A percentile compares a stretch with the other conserved stretches of the same genome.
phyloP scores from a whole-genome alignment of 2,797 vertebrate genomes.

The Crypturellus tataupa region DNA sequence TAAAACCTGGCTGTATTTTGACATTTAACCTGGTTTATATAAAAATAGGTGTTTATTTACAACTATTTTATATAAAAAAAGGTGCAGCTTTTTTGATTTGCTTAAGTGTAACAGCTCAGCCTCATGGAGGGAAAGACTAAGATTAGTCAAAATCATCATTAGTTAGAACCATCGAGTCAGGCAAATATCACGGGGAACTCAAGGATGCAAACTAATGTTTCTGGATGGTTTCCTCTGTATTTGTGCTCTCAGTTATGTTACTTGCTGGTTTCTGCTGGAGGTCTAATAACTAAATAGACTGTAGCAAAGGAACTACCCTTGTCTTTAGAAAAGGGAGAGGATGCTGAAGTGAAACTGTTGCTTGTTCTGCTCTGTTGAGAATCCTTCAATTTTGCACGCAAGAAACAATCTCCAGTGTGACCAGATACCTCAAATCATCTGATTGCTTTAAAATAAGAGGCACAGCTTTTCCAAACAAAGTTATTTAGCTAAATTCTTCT shows the following conservation, averaged over 20 bases:
- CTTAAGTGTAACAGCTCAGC: not conserved
- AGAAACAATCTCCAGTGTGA: not conserved
- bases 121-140: not conserved
- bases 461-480: constrained; percentile 1
- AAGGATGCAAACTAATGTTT: not conserved
- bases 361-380: not conserved
- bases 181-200: accelerated
- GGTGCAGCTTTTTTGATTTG: not conserved
- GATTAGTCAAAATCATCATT: not conserved
- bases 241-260: not conserved
- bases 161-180: not conserved
- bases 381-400: not conserved
- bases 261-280: not conserved
- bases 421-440: not conserved
- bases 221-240: not conserved
- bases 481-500: constrained; percentile 26
- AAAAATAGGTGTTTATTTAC: not conserved
- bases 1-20: not conserved
- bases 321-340: not conserved
- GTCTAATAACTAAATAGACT: not conserved
- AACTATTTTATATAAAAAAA: not conserved
- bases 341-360: not conserved
- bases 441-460: constrained; percentile 22
- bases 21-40: not conserved
- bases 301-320: not conserved